Base-by-base conservation (phyloP, 2,797 vertebrate species). In the Pangasius djambal region DNA sequence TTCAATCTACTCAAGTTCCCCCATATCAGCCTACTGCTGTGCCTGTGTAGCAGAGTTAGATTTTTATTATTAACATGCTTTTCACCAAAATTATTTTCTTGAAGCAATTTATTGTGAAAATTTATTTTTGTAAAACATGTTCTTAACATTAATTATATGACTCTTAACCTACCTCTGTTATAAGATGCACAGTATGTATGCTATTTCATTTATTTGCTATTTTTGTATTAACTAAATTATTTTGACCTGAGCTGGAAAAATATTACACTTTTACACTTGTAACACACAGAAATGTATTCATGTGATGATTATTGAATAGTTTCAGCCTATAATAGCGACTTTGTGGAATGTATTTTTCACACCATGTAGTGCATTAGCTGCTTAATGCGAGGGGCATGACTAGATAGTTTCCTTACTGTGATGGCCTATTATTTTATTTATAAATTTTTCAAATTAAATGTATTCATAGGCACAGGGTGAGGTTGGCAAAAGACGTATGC, bases 251-350 rank as follows among this genome's bases (percentile, higher is more conserved):
- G 48, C 25, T 78, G 15, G 5, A 52, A 40, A 61, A 61, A n/a
- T 13, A 40, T 40, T 6, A 5, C 1, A n/a, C 13, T 16, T 78
- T 59, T 34, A 18, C 1, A 48, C 40, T 28, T 52, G 12, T 55
- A 78, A 16, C 22, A 77, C 4, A 15, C 13, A 18, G 28, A 16
- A 48, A 48, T 65, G 22, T 44, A 10, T 63, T 63, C 48, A 83
- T 63, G 20, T 83, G 6, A n/a, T 83, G 37, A 83, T 44, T 18
- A 83, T 48, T 83, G 57, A 82, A 10, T 40, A 59, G 31, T 81
- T 81, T 37, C 18, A 34, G 52, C 12, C 25, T 78, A 48, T 28
- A 48, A 74, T 2, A 15, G 0, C 2, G 18, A 18, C 15, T 13
- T 28, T 28, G n/a, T 59, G 0, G 31, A 48, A 65, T 65, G 6